Percentiles rank a stretch among this genome's conserved stretches.
Conservation (phyloP, 2,888 invertebrate species). For the Andricus curvator region DNA sequence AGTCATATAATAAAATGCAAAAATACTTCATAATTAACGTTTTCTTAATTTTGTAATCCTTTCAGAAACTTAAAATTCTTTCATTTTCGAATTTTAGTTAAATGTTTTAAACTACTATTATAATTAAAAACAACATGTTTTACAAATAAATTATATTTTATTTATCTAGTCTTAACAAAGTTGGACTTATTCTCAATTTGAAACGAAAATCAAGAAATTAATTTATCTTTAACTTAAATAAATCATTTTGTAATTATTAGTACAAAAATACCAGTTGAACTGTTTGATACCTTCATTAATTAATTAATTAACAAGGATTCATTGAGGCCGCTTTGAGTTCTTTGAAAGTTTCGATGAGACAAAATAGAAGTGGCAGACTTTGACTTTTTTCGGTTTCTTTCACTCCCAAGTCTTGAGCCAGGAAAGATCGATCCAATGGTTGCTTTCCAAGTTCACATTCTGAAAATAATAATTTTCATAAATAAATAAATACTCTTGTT, state of each 20-base stretch:
- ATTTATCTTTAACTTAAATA: not conserved
- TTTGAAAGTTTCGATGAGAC: constrained; percentile 81
- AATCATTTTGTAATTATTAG: not conserved
- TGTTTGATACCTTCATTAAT: not conserved
- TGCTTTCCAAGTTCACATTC: constrained; percentile 73
- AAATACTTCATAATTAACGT: constrained; percentile 10
- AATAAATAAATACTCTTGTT: not conserved
- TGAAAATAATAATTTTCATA: constrained; percentile 53
- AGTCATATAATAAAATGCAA: constrained; percentile 30
- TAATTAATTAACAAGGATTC: constrained; percentile 5
- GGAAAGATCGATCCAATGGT: constrained; percentile 68
- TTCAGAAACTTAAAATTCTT: not conserved
- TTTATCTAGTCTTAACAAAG: constrained; percentile 10
- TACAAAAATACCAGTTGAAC: not conserved
- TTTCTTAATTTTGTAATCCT: not conserved
- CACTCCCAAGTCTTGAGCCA: constrained; percentile 77
- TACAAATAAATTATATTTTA: not conserved
- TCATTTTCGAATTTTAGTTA: not conserved
- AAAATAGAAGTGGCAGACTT: constrained; percentile 80
- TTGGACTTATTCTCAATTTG: not conserved
- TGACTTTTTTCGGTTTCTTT: constrained; percentile 80
- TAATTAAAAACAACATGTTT: not conserved
- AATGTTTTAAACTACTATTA: not conserved
- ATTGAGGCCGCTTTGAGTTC: constrained; percentile 53
- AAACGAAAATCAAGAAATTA: not conserved